Base-by-base conservation (phyloP, 2,113 vertebrate genomes). In the Rhadina sibilatrix region DNA sequence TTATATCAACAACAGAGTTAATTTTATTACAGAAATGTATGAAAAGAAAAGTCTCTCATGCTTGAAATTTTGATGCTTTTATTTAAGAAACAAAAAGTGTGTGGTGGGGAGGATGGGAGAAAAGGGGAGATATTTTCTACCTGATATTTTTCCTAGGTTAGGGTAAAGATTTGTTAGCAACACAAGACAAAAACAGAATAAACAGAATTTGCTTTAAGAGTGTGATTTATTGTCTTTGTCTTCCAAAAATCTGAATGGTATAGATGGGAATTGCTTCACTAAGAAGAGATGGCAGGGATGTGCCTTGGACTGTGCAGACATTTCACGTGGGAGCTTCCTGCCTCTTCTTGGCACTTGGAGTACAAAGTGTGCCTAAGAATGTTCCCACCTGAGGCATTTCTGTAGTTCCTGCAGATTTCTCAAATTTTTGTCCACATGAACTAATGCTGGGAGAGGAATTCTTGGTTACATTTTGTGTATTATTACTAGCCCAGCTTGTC, bases 11-110 rank as follows among this genome's bases (percentile, higher is more conserved):
- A 87, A 77, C 89, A 89, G 91, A 92, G 63, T 91, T 94, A 87
- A 83, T 96, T 96, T 96, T 96, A 70, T 92, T 95, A 96, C 83
- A 64, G 87, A 92, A 93, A 87, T 75, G 72, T 96, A 69, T 93
- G 74, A 75, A 89, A 89, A 85, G 71, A 83, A 83, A 88, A 94
- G 71, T 82, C 77, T 93, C 83, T 92, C 88, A 40, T 89, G 76
- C 95, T 96, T 90, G 91, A 95, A 89, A 83, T 90, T 63, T 93
- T 87, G 68, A 70, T 86, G 86, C 50, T 70, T 91, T 92, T 96
- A 86, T 87, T 96, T 92, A 96, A 95, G 72, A 78, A 79, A 57
- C 50, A 80, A 81, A 52, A 80, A 53, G 49, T 64, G 25, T 40
- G 52, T 68, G 53, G 44, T 71, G 81, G 64, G 72, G 77, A 87